Conservation (phyloP, 2,888 invertebrate genomes). For the Cephus nigrinus region DNA sequence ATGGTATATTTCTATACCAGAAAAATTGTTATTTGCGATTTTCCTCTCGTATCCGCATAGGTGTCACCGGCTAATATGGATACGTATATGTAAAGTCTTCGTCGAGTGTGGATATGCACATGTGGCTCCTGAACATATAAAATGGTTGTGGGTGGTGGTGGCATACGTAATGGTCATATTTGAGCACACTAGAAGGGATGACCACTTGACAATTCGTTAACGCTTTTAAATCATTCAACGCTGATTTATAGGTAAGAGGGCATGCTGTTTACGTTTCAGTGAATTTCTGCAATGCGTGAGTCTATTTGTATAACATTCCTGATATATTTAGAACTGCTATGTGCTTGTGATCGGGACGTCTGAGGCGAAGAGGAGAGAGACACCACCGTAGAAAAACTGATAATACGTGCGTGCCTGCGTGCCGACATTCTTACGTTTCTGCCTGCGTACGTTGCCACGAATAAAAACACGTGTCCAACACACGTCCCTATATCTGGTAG, state of each 20-base stretch:
- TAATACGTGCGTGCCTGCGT: constrained; percentile 1
- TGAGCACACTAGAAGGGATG: background rate
- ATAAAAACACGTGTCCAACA: background rate
- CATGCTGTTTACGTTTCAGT: constrained; percentile 46
- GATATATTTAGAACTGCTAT: constrained; percentile 46
- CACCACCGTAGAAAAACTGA: constrained; percentile 8
- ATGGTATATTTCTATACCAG: background rate
- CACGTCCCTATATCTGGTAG: background rate
- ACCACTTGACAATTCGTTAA: constrained; percentile 4
- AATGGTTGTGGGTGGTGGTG: background rate
- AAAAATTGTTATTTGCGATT: background rate
- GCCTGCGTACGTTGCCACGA: background rate
- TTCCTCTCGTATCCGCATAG: background rate
- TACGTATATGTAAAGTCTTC: background rate
- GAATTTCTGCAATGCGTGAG: constrained; percentile 47
- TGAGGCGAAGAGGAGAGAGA: constrained; percentile 16
- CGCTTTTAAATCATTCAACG: background rate
- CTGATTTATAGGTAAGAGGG: constrained; percentile 17
- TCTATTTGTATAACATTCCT: constrained; percentile 52
- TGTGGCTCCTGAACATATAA: background rate
- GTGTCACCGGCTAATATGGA: background rate
- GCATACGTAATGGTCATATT: too few species aligned
- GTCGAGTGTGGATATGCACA: background rate
- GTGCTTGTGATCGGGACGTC: constrained; percentile 14
- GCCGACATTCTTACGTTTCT: background rate